These are phyloP conservation scores for Ceyx melanurus DNA, from an alignment of 2,113 vertebrate genomes.

Conservation along the genomic window DNA sequence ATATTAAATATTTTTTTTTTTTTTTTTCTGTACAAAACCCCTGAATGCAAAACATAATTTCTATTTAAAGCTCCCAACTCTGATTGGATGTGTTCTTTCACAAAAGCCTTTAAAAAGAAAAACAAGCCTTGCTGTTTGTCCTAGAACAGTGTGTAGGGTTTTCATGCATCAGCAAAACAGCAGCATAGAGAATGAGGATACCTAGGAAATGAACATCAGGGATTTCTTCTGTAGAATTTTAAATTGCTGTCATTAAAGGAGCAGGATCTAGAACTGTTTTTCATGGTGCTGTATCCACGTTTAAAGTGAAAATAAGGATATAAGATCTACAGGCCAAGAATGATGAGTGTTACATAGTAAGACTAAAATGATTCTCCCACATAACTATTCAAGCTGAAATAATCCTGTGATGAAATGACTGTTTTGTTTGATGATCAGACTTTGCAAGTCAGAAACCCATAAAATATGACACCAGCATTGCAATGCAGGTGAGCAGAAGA, in stretches of 20 bases:
- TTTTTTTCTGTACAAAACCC: background rate
- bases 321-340: background rate
- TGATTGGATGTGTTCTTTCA: background rate
- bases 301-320: background rate
- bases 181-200: background rate
- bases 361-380: background rate
- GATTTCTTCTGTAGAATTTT: background rate
- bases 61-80: background rate
- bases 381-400: background rate
- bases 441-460: background rate
- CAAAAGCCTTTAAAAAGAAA: background rate
- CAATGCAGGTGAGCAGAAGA: background rate
- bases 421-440: background rate
- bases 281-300: background rate
- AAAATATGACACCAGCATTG: rapidly evolving
- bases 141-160: background rate
- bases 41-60: background rate
- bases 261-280: background rate
- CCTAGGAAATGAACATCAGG: background rate
- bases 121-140: background rate
- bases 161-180: background rate
- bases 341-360: background rate
- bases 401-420: background rate
- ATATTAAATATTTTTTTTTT: too few species aligned
- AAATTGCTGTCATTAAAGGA: background rate